These are phyloP conservation scores for Haliaeetus leucogaster DNA, from an alignment of 2,113 vertebrate genomes.

Conservation along the genomic window DNA sequence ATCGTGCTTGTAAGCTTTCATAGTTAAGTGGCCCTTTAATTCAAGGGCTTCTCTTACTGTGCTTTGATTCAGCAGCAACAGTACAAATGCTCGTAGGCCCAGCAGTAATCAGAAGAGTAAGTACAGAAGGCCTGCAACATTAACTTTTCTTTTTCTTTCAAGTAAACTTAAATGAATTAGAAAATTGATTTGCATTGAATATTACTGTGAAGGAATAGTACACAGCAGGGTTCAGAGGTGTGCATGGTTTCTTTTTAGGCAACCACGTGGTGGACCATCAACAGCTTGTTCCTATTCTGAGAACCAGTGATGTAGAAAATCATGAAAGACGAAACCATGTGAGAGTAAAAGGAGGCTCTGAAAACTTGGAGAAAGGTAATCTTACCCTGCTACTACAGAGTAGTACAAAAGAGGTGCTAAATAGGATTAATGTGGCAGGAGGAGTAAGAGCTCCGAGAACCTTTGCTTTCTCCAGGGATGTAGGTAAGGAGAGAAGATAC, in stretches of 20 bases:
- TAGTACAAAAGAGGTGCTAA: neutral
- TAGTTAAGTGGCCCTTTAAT: neutral
- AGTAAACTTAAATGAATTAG: neutral
- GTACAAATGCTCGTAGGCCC: neutral
- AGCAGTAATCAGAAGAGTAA: neutral
- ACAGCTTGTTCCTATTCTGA: slow-evolving; percentile 3
- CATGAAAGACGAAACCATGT: slow-evolving; percentile 31
- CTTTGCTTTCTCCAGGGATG: neutral
- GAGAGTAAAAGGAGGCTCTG: slow-evolving; percentile 44
- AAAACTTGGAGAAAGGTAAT: slow-evolving; percentile 64
- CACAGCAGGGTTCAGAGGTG: neutral
- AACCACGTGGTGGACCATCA: slow-evolving; percentile 51
- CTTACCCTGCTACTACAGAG: neutral
- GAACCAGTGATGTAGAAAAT: slow-evolving; percentile 31
- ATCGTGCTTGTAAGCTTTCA: neutral
- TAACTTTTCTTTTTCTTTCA: neutral
- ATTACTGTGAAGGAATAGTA: neutral
- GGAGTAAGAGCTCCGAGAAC: neutral
- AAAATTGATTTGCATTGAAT: neutral
- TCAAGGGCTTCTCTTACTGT: neutral
- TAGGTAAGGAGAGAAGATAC: neutral
- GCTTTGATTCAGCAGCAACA: neutral
- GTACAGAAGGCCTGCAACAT: neutral
- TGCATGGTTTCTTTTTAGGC: slow-evolving; percentile 24
- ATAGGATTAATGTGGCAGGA: neutral